phyloP scores from a whole-genome alignment of 2,888 invertebrate genomes.

The Hypercompe scribonia region DNA sequence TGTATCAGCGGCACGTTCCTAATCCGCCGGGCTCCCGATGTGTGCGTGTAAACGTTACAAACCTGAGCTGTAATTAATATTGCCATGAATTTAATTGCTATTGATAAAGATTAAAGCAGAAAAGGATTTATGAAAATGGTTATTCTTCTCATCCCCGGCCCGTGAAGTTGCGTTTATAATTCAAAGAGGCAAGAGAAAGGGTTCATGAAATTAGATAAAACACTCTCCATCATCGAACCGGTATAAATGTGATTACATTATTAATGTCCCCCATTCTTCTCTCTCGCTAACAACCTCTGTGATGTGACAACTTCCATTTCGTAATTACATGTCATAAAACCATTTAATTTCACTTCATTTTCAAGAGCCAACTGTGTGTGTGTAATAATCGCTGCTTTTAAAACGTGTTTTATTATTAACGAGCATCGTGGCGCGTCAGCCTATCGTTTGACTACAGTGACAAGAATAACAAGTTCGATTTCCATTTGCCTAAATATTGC shows the following conservation, averaged over 20 bases:
- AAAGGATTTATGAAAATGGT: slow-evolving; percentile 23
- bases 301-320: slow-evolving; percentile 2
- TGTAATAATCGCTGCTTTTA: neutral
- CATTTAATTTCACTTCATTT: slow-evolving; percentile 5
- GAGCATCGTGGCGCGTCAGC: neutral
- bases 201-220: slow-evolving; percentile 49
- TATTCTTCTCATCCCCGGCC: slow-evolving; percentile 23
- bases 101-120: slow-evolving; percentile 15
- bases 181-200: slow-evolving; percentile 52
- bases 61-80: slow-evolving; percentile 25
- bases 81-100: slow-evolving; percentile 21
- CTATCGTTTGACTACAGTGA: neutral
- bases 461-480: neutral
- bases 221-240: slow-evolving; percentile 46
- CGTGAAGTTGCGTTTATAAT: slow-evolving; percentile 55
- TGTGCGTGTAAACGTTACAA: neutral
- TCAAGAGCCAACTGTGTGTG: neutral
- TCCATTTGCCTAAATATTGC: neutral
- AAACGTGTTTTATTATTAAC: neutral
- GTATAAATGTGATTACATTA: slow-evolving; percentile 48
- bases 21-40: neutral
- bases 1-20: neutral
- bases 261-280: slow-evolving; percentile 14
- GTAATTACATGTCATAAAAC: slow-evolving; percentile 4
- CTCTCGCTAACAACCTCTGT: neutral